Conservation (phyloP, 2,888 invertebrate species). For the Andrena bicolor region DNA sequence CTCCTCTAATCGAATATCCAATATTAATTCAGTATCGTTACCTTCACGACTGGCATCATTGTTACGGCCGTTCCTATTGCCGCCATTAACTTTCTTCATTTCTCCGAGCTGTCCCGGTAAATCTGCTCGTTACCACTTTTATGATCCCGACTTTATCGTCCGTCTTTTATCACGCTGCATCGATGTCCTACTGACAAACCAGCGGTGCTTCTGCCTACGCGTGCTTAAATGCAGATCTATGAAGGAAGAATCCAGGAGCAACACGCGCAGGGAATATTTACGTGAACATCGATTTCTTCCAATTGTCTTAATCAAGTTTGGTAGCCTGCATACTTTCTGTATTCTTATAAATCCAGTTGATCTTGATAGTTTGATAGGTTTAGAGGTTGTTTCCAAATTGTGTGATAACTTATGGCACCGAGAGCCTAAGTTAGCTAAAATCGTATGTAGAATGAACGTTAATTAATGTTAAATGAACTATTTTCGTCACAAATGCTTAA, state of each 20-base stretch:
- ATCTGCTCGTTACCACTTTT: constrained; percentile 46
- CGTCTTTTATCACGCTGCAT: constrained; percentile 6
- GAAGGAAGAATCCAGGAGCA: background rate
- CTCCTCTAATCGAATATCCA: constrained; percentile 8
- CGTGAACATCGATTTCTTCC: background rate
- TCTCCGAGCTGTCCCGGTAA: constrained; percentile 19
- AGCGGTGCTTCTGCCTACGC: background rate
- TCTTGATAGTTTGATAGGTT: too few species aligned
- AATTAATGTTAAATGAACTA: too few species aligned
- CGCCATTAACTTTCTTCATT: constrained; percentile 29
- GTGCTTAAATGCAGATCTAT: background rate
- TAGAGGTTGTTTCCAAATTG: too few species aligned
- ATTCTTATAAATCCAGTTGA: too few species aligned
- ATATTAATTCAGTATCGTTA: constrained; percentile 26
- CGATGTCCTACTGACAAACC: constrained; percentile 11
- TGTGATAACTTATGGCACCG: too few species aligned
- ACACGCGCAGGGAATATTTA: background rate
- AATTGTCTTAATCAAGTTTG: too few species aligned
- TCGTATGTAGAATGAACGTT: too few species aligned
- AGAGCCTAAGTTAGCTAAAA: too few species aligned
- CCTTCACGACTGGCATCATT: constrained; percentile 5
- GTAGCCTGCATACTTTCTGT: too few species aligned
- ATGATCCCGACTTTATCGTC: constrained; percentile 41
- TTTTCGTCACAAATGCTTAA: too few species aligned
- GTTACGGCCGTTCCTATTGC: constrained; percentile 2